Base-by-base conservation (phyloP, 1,140 invertebrate species). In the Dysdera silvatica region DNA sequence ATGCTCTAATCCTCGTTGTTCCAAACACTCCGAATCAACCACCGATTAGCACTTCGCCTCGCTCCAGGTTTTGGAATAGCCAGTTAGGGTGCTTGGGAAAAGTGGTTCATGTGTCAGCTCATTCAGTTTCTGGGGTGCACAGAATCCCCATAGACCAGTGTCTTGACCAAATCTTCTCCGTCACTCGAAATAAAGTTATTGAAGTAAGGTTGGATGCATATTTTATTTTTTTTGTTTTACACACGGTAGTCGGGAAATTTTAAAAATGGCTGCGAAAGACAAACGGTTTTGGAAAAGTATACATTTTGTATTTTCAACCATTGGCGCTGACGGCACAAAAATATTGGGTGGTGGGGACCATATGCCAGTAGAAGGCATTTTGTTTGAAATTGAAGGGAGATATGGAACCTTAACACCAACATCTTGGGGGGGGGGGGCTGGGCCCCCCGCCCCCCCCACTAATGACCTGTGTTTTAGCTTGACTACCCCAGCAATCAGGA, bases 21-120 rank as follows among this genome's bases (percentile, higher is more conserved):
- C 85, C 87, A 2, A 83, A 81, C 62, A 77, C 80, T 35, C 82
- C 83, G 2, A 75, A 71, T 24, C 71, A 75, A 57, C 68, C 74
- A 33, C 69, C 76, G 49, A 71, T 75, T 51, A 60, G 43, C 43
- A 70, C 53, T 63, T 80, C 82, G 20, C 80, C 83, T 32, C 74
- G 87, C 31, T 77, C 83, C 54, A 80, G 83, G 60, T 86, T 85
- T 67, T 89, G 87, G 87, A 83, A 84, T 59, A 76, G 80, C 16
- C 78, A 86, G 53, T 77, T 90, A 35, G 80, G 82, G 24, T 80
- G 78, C 52, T 78, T 89, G 54, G 85, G 85, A 2, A 86, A 84
- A 74, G 80, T 88, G 10, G 80, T 87, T 2, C 82, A 83, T 32
- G 81, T 89, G 7, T 72, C 72, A 10, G 10, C 26, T 3, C n/a